A percentile compares a stretch with the other conserved stretches of the same genome.
These are phyloP conservation scores for Burhinus oedicnemus DNA, from an alignment of 2,113 vertebrate species.

Conservation along the genomic window DNA sequence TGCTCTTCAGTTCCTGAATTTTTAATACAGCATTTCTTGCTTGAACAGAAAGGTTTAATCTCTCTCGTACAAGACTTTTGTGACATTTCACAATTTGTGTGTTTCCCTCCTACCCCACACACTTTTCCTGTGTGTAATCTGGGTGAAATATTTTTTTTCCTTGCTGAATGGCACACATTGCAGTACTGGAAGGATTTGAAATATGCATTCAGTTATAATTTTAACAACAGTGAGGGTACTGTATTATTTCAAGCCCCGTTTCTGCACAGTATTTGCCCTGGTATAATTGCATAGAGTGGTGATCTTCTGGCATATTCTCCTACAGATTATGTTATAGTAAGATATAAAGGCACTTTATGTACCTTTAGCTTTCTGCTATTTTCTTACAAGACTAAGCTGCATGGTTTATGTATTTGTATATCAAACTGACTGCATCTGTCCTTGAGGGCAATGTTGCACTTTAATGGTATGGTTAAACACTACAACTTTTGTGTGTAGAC, in stretches of 20 bases:
- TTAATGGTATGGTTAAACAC: constrained; percentile 4
- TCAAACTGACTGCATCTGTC: neutral
- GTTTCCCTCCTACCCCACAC: neutral
- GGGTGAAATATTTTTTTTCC: neutral
- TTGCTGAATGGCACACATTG: neutral
- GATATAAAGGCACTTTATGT: neutral
- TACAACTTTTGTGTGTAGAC: neutral
- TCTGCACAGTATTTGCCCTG: neutral
- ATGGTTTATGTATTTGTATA: neutral
- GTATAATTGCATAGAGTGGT: neutral
- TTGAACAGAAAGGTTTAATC: constrained; percentile 12
- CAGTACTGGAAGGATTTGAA: neutral
- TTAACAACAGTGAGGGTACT: neutral
- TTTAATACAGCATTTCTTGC: constrained; percentile 30
- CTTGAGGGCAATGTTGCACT: neutral
- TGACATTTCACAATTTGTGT: constrained; percentile 11
- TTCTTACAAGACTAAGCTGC: neutral
- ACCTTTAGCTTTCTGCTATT: neutral
- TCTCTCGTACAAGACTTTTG: neutral
- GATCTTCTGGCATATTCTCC: neutral
- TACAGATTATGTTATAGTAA: neutral
- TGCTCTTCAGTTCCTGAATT: constrained; percentile 22
- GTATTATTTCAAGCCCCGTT: neutral
- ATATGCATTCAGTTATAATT: neutral
- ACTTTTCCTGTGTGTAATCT: neutral